Conservation (phyloP, 1,140 invertebrate genomes). For the Nixonia krombeini region DNA sequence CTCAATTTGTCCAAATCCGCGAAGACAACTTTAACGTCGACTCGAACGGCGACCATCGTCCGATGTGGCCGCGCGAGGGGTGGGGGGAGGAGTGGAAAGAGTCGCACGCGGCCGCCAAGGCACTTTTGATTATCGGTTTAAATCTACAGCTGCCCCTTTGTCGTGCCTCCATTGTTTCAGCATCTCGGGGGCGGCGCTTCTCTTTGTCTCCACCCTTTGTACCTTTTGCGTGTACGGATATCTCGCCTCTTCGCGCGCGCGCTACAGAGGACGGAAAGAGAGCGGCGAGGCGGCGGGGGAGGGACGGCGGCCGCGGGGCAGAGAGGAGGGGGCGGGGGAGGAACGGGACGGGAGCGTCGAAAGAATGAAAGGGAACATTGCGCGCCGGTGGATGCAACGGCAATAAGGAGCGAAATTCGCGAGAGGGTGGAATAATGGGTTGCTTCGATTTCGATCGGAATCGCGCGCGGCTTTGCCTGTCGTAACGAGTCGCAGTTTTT, state of each 20-base stretch:
- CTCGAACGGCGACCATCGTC: too few relatives aligned
- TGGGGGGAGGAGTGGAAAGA: too few relatives aligned
- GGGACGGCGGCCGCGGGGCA: too few relatives aligned
- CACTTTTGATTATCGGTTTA: slow-evolving; percentile 59
- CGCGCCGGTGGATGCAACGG: neutral
- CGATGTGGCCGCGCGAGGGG: too few relatives aligned
- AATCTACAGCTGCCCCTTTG: slow-evolving; percentile 64
- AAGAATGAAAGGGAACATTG: slow-evolving; percentile 33
- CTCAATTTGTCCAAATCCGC: too few relatives aligned
- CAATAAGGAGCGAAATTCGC: slow-evolving; percentile 3
- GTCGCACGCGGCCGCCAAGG: neutral
- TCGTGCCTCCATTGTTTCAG: slow-evolving; percentile 68
- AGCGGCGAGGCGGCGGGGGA: slow-evolving; percentile 19
- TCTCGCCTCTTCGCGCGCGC: slow-evolving; percentile 60
- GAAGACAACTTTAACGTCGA: too few relatives aligned
- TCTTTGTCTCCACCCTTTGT: slow-evolving; percentile 71
- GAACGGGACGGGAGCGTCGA: slow-evolving; percentile 26
- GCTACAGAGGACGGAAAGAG: slow-evolving; percentile 35
- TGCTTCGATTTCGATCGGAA: slow-evolving; percentile 2
- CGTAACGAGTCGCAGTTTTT: too few relatives aligned
- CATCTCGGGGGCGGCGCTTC: slow-evolving; percentile 70
- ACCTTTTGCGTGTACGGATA: slow-evolving; percentile 61
- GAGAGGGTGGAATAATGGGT: slow-evolving; percentile 9
- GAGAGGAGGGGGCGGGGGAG: too few relatives aligned
- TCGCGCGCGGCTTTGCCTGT: too few relatives aligned